phyloP scores from a whole-genome alignment of 1,140 invertebrate genomes.

The silkworm (Bombyx mori) region DNA sequence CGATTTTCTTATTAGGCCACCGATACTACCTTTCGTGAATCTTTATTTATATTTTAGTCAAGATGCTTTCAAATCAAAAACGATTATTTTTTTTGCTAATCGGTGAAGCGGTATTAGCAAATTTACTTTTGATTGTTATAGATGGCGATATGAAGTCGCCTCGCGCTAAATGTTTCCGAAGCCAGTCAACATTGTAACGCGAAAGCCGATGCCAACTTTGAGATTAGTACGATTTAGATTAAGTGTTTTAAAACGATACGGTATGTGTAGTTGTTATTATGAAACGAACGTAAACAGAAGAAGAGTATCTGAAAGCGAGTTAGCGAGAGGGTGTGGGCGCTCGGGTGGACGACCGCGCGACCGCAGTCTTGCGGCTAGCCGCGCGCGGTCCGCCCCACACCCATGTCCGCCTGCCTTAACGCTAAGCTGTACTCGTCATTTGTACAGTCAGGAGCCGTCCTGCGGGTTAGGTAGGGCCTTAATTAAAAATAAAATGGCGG shows the following conservation, averaged over 20 bases:
- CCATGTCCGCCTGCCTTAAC: conserved; percentile 14
- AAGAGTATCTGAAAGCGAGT: conserved; percentile 12
- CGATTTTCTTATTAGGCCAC: too few species aligned
- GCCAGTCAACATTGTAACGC: too few species aligned
- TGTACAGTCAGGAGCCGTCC: conserved; percentile 4
- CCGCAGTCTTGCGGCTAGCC: conserved; percentile 28
- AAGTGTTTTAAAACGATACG: neutral
- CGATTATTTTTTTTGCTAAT: too few species aligned
- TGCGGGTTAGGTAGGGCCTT: conserved; percentile 6
- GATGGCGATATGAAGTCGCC: too few species aligned
- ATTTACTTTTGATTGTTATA: too few species aligned
- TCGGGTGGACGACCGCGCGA: conserved; percentile 22
- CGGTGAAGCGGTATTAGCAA: too few species aligned
- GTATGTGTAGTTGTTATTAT: neutral
- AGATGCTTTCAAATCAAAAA: too few species aligned
- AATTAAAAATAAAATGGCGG: conserved; percentile 13
- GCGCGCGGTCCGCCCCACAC: conserved; percentile 13
- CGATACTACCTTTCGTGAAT: too few species aligned
- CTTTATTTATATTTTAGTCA: too few species aligned
- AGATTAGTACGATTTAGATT: too few species aligned
- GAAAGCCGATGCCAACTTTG: too few species aligned
- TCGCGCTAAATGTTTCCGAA: too few species aligned
- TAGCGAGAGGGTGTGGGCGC: conserved; percentile 14
- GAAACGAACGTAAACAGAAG: conserved; percentile 13
- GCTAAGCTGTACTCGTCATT: conserved; percentile 31